Evolutionary conservation across 2,113 vertebrate genomes (phyloP), one percentile per base, ranked within the genome.

Genomic region (Chaenogobius annularis): DNA sequence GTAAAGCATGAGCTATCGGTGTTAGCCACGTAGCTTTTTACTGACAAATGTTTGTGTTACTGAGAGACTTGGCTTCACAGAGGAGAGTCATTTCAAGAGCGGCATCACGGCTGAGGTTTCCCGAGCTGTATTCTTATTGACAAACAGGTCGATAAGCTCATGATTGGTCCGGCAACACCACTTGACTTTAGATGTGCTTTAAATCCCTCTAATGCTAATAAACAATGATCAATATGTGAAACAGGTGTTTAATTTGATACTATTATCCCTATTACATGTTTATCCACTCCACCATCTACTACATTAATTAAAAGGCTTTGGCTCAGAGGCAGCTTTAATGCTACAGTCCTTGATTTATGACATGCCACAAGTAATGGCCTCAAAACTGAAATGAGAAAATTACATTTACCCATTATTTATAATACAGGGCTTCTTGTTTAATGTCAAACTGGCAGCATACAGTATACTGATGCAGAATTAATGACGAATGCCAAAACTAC

Each of bases 151-250:
- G 15, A 63, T 63, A 40, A 1, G 61, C 61, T 63, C 31, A 40
- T 63, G 61, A 63, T 63, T 63, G 61, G 61, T 63, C 61, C 17
- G 31, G 31, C 61, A 63, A 40, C 61, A 40, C 35, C 31, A 63
- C 61, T 63, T 40, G 31, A 63, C 61, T 63, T 63, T 15, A 61
- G 26, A 61, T 61, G 58, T 61, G 58, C 58, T 17, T 61, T 61
- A 35, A 58, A 61, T 61, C 23, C 61, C 61, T 12, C 61, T 63
- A 63, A 63, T 63, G 61, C 61, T 43, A 63, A 63, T 63, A 63
- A 63, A 63, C 61, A 40, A 40, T 40, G 10, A 63, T 63, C 31
- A 40, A 63, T 43, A 43, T 40, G 35, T 40, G 35, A 40, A 43
- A 8, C 31, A 43, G 35, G 10, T 19, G 15, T 40, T 61, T 61